Evolutionary conservation across 2,797 vertebrate species (phyloP), one percentile per base, ranked within the genome.

Genomic region (Schizopygopsis pylzovi): DNA sequence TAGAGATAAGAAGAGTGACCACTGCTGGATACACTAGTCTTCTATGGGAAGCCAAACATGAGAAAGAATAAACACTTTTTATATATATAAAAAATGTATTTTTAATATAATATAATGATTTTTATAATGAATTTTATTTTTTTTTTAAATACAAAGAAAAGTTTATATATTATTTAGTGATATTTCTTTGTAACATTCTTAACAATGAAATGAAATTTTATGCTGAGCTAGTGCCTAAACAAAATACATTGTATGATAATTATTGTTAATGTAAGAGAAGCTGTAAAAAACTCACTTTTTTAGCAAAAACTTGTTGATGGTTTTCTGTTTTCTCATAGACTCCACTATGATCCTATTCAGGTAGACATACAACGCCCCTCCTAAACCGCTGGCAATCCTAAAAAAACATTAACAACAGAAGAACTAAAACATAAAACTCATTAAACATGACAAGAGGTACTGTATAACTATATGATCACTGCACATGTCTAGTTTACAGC

Each of bases 241-340:
- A 43, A 41, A 79, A 63, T 28, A 15, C 63, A 68, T 15, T 49
- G 11, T 22, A 28, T 8, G 54, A 15, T 13, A 33, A 33, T 72
- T n/a, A 20, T 47, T 39, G 18, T 71, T 41, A 72, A 28, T 33
- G 72, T 25, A 52, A 47, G 13, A 71, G 4, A 63, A 49, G n/a
- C 18, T 59, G 10, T 45, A 49, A 22, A 54, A 43, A 78, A 93
- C 98, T 96, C 92, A 99, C 98, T 99, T 99, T 92, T 97, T 97
- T 94, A 99, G 96, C 86, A 99, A 94, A 92, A 99, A 98, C 92
- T 98, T 99, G 93, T 98, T 99, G 88, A 99, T 99, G 72, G 97
- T 96, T 92, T 99, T 99, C 92, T 99, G 98, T 85, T 98, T 98
- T 90, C 98, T 96, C 96, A 99, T 99, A 91, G 98, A 98, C 93